Evolutionary conservation across 2,888 invertebrate genomes (phyloP).

Genomic region (Tridacna crocea): DNA sequence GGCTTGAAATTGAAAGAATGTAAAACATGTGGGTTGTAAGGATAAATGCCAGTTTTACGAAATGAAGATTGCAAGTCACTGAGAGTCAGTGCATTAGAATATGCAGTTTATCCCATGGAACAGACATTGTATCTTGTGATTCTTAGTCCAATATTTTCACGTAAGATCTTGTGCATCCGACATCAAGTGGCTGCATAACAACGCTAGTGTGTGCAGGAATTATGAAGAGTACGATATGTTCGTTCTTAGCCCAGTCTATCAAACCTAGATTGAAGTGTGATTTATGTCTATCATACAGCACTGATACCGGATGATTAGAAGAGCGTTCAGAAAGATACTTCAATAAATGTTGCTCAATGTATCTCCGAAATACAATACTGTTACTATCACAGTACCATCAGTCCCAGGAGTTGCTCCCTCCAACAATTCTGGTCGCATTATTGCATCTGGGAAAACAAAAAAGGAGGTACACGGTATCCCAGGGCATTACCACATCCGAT

Average conservation of each 20-base stretch:
- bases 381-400: neutral
- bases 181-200: constrained; percentile 10
- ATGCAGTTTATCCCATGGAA: neutral
- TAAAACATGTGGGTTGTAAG: no score
- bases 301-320: neutral
- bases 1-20: no score
- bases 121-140: neutral
- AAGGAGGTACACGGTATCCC: constrained; percentile 2
- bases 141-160: neutral
- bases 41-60: no score
- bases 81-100: neutral
- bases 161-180: neutral
- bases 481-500: constrained; percentile 1
- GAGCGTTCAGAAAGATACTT: constrained; percentile 8
- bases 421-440: constrained; percentile 3
- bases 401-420: neutral
- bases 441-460: constrained; percentile 6
- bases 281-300: constrained; percentile 3
- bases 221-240: constrained; percentile 3
- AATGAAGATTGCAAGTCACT: no score
- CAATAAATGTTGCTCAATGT: constrained; percentile 3
- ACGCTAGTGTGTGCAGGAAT: constrained; percentile 7
- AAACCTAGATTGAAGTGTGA: constrained; percentile 3
- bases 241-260: constrained; percentile 15
- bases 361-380: constrained; percentile 7